Conservation (phyloP, 2,797 vertebrate genomes). For the Esox masquinongy region DNA sequence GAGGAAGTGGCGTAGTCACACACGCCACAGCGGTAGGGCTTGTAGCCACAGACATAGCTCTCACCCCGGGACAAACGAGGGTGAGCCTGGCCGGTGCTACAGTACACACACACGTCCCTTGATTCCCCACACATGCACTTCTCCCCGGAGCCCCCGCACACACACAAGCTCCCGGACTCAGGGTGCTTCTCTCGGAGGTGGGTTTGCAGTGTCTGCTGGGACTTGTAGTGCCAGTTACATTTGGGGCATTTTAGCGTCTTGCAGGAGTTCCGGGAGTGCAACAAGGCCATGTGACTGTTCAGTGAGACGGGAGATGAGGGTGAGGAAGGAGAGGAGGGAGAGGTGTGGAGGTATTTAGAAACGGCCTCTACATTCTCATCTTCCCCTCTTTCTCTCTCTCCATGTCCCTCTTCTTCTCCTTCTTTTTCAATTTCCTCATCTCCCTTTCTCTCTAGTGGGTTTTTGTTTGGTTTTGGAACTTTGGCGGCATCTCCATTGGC, state of each 20-base stretch:
- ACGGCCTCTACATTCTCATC: constrained; percentile 67
- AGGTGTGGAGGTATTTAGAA: constrained; percentile 72
- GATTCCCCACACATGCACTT: constrained; percentile 77
- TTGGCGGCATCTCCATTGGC: constrained; percentile 93
- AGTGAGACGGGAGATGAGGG: constrained; percentile 74
- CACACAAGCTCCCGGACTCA: constrained; percentile 88
- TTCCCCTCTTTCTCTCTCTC: constrained; percentile 65
- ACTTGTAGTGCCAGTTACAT: constrained; percentile 99
- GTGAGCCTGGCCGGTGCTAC: constrained; percentile 93
- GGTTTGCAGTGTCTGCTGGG: constrained; percentile 97
- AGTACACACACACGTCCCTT: constrained; percentile 88
- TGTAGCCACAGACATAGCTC: constrained; percentile 98
- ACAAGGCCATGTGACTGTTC: constrained; percentile 90
- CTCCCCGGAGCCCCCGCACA: constrained; percentile 82
- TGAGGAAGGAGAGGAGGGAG: not conserved
- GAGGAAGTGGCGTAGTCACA: constrained; percentile 99
- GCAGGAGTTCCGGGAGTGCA: constrained; percentile 98
- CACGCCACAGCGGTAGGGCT: constrained; percentile 99
- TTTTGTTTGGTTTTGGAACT: constrained; percentile 94
- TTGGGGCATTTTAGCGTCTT: constrained; percentile 99
- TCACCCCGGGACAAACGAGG: constrained; percentile 95
- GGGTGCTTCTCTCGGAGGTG: constrained; percentile 99
- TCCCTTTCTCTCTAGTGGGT: constrained; percentile 63
- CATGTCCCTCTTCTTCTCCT: constrained; percentile 61
- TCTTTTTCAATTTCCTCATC: constrained; percentile 46